Base-by-base conservation (phyloP, 2,113 vertebrate genomes). In the Myiopsitta monachus region DNA sequence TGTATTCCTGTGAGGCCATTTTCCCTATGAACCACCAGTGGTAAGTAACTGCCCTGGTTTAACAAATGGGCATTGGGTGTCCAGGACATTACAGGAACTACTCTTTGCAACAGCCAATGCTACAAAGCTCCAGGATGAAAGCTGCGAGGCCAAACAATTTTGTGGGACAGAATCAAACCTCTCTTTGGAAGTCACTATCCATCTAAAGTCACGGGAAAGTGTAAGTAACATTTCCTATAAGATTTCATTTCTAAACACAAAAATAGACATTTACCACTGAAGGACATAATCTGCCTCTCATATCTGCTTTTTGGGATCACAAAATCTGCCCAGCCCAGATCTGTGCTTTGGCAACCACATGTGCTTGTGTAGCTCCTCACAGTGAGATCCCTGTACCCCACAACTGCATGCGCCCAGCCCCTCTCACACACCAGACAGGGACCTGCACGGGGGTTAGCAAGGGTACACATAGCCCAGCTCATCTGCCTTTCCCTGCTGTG, bases 401-500 rank as follows among this genome's bases (percentile, higher is more conserved):
- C 2, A 3, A 24, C 51, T 7, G 1, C 3, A 0, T 3, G 33
- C 31, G 28, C 51, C 67, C 70, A 44, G 78, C 67, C 44, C 57
- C 33, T 1, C 57, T 73, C 49, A 24, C 41, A 43, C 6, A 1
- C 31, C 43, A 27, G 9, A 17, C 3, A 2, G 3, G 51, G 33
- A 54, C 46, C 66, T 47, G 51, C 14, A 4, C 7, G 1, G 8
- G 27, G 54, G 64, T 83, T 54, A 57, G 54, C 78, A 81, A 30
- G 44, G 57, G 39, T 4, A 0, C 33, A 59, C 21, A n/a, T 8
- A 52, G 46, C 49, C 51, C 66, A 83, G 63, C 69, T 62, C 70
- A 69, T 31, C 72, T 47, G 41, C 47, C 27, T 72, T 79, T 51
- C n/a, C 73, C 84, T 85, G 61, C 69, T 96, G 74, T 38, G 67